Base-by-base conservation (phyloP, 2,797 vertebrate genomes). In the Enteromius fasciolatus region DNA sequence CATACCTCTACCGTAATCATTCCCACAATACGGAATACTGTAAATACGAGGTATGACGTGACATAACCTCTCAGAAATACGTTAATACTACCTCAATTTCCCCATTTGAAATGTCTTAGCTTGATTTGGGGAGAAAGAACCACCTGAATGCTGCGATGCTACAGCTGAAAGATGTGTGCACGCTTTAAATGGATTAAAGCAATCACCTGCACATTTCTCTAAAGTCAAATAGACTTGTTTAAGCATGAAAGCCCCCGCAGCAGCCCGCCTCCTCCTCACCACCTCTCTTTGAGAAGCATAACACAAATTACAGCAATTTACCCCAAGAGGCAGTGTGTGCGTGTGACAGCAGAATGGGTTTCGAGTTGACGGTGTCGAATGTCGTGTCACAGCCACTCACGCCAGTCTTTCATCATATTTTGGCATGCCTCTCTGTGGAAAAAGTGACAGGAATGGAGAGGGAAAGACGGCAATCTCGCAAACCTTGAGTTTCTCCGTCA, bases 231-330 rank as follows among this genome's bases (percentile, higher is more conserved):
- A 83, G 84, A 87, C 83, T 88, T 87, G 87, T 86, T 89, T 90
- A 88, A 85, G 82, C 84, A 89, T 85, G 78, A 83, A 87, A 83
- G 73, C 75, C 80, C 84, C 83, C n/a, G 64, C 79, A 86, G 84
- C 81, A 50, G 69, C 77, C 78, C 86, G 67, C 86, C 85, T 75
- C 83, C 66, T 73, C 80, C 61, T 75, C 76, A 78, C 82, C 82
- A 59, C 82, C 77, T 82, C 82, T 84, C 86, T 88, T 90, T 85
- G 84, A 88, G 84, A 90, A 86, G 84, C 83, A 85, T 83, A 86
- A 88, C 87, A 87, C 87, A 91, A 90, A 91, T 91, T 89, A 90
- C 86, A 88, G 87, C 89, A 91, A 91, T 91, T 90, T 91, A 89
- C 88, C 87, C 87, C 81, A 76, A 87, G 88, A 88, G 87, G 87